phyloP scores from a whole-genome alignment of 2,888 invertebrate species.

The Archips crataeganus region DNA sequence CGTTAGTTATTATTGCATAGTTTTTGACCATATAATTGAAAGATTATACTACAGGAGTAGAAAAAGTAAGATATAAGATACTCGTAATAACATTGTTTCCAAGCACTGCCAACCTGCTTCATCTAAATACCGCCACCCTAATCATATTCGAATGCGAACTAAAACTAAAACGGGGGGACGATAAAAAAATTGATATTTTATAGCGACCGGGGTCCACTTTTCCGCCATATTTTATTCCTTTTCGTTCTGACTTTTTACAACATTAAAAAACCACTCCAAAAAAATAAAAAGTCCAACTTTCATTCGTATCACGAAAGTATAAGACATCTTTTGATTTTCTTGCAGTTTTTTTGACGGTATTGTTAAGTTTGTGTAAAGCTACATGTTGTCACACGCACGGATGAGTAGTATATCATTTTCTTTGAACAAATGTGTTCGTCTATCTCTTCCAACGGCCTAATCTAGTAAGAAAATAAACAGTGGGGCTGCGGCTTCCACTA shows the following conservation, averaged over 20 bases:
- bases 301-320: slow-evolving; percentile 48
- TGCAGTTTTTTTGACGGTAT: slow-evolving; percentile 42
- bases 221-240: slow-evolving; percentile 80
- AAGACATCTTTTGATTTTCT: slow-evolving; percentile 41
- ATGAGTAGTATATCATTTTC: slow-evolving; percentile 79
- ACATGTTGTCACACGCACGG: slow-evolving; percentile 79
- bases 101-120: slow-evolving; percentile 15
- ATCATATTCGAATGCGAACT: slow-evolving; percentile 52
- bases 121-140: slow-evolving; percentile 29
- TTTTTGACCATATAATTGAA: no score
- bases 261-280: slow-evolving; percentile 33
- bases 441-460: slow-evolving; percentile 76
- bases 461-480: slow-evolving; percentile 78
- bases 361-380: slow-evolving; percentile 55
- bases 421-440: slow-evolving; percentile 76
- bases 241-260: slow-evolving; percentile 61
- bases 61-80: no score
- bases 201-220: slow-evolving; percentile 79
- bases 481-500: slow-evolving; percentile 56
- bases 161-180: slow-evolving; percentile 69
- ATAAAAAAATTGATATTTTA: slow-evolving; percentile 83
- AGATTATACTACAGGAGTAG: no score
- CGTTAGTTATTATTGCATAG: no score
- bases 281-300: slow-evolving; percentile 1
- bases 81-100: background rate